Conservation (phyloP, 1,140 invertebrate genomes). For the Eupristina koningsbergeri region DNA sequence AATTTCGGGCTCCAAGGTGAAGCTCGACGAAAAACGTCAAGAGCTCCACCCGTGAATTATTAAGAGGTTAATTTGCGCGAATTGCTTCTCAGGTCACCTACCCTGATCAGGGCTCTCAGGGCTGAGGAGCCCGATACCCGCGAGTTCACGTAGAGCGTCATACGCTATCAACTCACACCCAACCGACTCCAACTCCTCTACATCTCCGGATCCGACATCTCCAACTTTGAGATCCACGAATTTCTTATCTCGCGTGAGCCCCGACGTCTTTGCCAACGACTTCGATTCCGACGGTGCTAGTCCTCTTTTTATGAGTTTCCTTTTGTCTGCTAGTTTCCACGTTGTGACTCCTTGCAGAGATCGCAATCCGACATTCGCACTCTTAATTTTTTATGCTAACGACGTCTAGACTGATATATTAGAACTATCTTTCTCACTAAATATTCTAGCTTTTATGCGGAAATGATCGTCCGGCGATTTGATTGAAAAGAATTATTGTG, state of each 20-base stretch:
- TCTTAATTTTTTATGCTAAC: not conserved
- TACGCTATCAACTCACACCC: no score
- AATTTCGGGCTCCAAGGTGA: not conserved
- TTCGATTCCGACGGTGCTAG: not conserved
- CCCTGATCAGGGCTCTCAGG: not conserved
- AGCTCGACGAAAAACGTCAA: no score
- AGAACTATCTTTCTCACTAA: no score
- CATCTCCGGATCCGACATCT: no score
- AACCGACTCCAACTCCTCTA: no score
- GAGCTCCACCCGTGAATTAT: not conserved
- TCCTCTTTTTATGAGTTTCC: not conserved
- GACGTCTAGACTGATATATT: not conserved
- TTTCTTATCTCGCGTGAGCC: not conserved
- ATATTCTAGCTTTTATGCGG: no score
- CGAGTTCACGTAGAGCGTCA: no score
- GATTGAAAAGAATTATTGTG: no score
- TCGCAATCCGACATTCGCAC: not conserved
- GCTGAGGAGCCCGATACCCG: no score
- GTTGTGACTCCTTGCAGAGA: not conserved
- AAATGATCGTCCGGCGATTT: no score
- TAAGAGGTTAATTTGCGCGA: not conserved
- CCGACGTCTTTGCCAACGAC: not conserved
- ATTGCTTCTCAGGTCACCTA: not conserved
- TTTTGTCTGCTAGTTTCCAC: not conserved
- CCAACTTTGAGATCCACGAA: not conserved